Base-by-base conservation (phyloP, 2,113 vertebrate genomes). In the Morone saxatilis region DNA sequence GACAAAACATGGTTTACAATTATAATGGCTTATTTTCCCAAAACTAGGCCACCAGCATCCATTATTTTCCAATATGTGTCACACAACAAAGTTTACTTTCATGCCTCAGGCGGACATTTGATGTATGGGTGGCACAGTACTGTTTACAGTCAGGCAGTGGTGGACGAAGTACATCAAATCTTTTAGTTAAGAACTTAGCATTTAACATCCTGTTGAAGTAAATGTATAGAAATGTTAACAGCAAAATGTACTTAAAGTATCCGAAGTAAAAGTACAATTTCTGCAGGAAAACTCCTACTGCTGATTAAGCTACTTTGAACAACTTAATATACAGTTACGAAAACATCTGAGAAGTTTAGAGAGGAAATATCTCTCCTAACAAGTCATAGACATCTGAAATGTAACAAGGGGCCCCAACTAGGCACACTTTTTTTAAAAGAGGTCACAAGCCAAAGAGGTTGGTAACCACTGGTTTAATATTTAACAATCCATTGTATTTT, bases 1-100 rank as follows among this genome's bases (percentile, higher is more conserved):
- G 57, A 89, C 70, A 88, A 81, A 84, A 78, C 71, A 50, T 77
- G 41, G 68, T 69, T 79, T 60, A 60, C 74, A 72, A 48, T 41
- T 48, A 69, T 45, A 43, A 70, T 86, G 65, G 60, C 20, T 78
- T 45, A 7, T 71, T 67, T 45, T 31, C 56, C 31, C 17, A 11
- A 66, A 89, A 90, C 43, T 76, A 88, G 83, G 81, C 48, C 70
- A 70, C 62, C 3, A 68, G 68, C 17, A 71, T 72, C 51, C 31
- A 71, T 78, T 76, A 79, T 88, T 48, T 75, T 84, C 19, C 62
- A 48, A 14, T 25, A 57, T 84, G n/a, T 59, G 31, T 71, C 13
- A 20, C 61, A 80, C 19, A 83, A 25, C 36, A 80, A 56, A 59
- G 66, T 68, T 81, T n/a, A 4, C 48, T 69, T 63, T 67, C 50